These are phyloP conservation scores for Stomorhina lunata DNA, from an alignment of 2,888 invertebrate genomes.

Conservation along the genomic window DNA sequence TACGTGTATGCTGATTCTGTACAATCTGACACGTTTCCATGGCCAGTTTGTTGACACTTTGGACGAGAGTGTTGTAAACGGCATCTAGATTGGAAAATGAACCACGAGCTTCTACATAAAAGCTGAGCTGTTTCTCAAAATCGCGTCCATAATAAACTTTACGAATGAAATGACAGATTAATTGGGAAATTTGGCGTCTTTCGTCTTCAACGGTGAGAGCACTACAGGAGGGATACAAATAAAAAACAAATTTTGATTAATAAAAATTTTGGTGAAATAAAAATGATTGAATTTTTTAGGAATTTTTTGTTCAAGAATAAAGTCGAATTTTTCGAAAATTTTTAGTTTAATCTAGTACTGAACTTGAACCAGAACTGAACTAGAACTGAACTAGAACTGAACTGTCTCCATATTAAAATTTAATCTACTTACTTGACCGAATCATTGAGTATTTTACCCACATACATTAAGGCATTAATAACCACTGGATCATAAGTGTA, in stretches of 20 bases:
- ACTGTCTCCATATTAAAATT: neutral
- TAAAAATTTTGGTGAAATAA: neutral
- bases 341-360: no score
- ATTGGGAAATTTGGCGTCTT: constrained; percentile 89
- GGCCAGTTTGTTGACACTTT: constrained; percentile 91
- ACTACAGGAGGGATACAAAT: constrained; percentile 80
- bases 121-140: constrained; percentile 94
- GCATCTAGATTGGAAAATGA: constrained; percentile 94
- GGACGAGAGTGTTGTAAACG: constrained; percentile 91
- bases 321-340: no score
- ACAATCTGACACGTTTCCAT: constrained; percentile 85
- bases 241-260: no score
- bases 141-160: constrained; percentile 91
- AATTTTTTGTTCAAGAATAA: no score
- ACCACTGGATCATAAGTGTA: constrained; percentile 89
- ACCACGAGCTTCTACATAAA: constrained; percentile 95
- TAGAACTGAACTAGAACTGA: no score
- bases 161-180: constrained; percentile 90
- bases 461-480: constrained; percentile 92
- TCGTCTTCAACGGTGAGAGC: constrained; percentile 96
- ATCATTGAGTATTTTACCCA: constrained; percentile 94
- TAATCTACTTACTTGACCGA: constrained; percentile 89
- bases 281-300: no score
- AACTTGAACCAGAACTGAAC: no score
- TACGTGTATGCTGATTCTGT: constrained; percentile 85